Conservation (phyloP, 2,888 invertebrate species). For the Zhuqinia jingwanae region DNA sequence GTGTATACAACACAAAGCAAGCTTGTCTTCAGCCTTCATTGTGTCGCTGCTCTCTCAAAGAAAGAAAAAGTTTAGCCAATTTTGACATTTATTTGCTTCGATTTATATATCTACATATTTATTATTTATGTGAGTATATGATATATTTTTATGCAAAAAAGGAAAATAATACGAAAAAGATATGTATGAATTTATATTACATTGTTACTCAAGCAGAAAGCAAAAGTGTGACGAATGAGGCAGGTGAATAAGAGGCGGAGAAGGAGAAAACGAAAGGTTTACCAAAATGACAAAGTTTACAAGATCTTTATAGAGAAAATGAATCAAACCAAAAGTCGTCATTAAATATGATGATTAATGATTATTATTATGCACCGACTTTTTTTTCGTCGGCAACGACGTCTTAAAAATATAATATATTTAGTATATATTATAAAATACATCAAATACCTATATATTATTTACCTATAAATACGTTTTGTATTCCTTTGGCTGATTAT, state of each 20-base stretch:
- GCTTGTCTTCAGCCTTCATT: background rate
- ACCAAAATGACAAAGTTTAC: background rate
- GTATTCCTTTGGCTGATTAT: slow-evolving; percentile 44
- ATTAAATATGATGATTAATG: slow-evolving; percentile 21
- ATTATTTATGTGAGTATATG: too few relatives aligned
- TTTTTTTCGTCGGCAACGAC: background rate
- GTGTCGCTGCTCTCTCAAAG: background rate
- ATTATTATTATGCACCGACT: slow-evolving; percentile 11
- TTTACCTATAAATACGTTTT: too few relatives aligned
- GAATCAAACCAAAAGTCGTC: background rate
- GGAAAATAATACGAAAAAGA: too few relatives aligned
- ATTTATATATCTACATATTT: background rate
- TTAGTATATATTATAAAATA: too few relatives aligned
- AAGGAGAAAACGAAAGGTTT: slow-evolving; percentile 11
- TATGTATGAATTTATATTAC: background rate
- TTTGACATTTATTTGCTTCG: background rate
- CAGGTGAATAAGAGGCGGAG: slow-evolving; percentile 7
- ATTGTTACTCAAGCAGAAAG: slow-evolving; percentile 7
- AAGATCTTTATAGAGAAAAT: too few relatives aligned
- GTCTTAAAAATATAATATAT: too few relatives aligned
- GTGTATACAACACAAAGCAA: too few relatives aligned
- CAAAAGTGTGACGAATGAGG: slow-evolving; percentile 52
- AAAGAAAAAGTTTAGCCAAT: slow-evolving; percentile 31
- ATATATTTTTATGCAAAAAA: too few relatives aligned
- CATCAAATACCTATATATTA: too few relatives aligned